Percentiles rank a stretch among this genome's conserved stretches.
Conservation (phyloP, 2,888 invertebrate species). For the Achlya flavicornis region DNA sequence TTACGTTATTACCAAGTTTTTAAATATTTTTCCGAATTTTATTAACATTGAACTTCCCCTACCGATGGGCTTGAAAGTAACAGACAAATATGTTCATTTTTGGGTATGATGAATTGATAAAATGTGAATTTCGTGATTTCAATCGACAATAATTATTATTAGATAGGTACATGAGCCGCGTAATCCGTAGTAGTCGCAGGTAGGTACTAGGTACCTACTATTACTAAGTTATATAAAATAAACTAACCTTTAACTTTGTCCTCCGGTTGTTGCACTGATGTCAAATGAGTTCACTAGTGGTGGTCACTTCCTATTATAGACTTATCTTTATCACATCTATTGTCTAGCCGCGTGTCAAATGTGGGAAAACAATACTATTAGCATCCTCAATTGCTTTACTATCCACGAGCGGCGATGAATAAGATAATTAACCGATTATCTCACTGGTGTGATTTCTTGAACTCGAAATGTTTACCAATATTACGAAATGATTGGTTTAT, state of each 20-base stretch:
- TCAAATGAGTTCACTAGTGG: constrained; percentile 50
- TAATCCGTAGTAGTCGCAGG: not conserved
- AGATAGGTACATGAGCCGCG: not conserved
- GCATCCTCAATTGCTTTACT: constrained; percentile 33
- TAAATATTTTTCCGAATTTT: too few relatives aligned
- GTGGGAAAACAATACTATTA: constrained; percentile 36
- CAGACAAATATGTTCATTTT: too few relatives aligned
- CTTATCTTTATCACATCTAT: constrained; percentile 23
- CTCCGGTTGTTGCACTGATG: constrained; percentile 31
- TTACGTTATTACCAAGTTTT: too few relatives aligned
- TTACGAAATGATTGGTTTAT: constrained; percentile 45
- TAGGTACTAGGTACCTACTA: too few relatives aligned
- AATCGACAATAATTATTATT: too few relatives aligned
- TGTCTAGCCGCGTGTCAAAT: constrained; percentile 29
- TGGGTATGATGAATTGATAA: too few relatives aligned
- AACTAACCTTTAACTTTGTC: constrained; percentile 41
- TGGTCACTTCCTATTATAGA: constrained; percentile 44
- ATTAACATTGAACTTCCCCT: too few relatives aligned
- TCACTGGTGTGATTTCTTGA: constrained; percentile 36
- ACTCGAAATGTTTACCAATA: constrained; percentile 58
- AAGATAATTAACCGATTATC: constrained; percentile 36
- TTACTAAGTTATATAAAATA: too few relatives aligned
- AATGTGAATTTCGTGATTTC: too few relatives aligned
- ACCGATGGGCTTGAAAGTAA: too few relatives aligned
- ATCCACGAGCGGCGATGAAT: constrained; percentile 24